Evolutionary conservation across 92 coral and sea anemone genomes (phyloP), one percentile per base, ranked within the genome.

Genomic region (Epizoanthus rinbou): DNA sequence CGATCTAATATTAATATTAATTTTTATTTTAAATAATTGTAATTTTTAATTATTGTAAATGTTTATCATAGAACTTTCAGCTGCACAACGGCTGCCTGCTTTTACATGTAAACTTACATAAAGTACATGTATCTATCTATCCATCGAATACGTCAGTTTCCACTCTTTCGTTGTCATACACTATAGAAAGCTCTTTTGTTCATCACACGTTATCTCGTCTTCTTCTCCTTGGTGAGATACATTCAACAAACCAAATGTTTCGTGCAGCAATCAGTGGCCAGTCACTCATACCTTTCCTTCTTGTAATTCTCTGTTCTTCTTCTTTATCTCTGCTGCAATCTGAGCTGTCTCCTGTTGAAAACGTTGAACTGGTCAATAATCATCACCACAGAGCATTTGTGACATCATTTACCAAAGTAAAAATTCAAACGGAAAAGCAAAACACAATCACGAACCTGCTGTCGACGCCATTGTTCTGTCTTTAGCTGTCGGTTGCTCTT

Each of bases 401-500:
- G n/a, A 11, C 21, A 45, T 69, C 19, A 24, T 33, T 41, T 59
- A 58, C 8, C 59, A 23, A 21, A 54, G 35, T 25, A 18, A 23
- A 41, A 3, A 52, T 21, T 14, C 58, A 64, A 24, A 41, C 3
- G 53, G 56, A 25, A 23, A 56, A 76, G 7, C 8, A 7, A 19
- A 25, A 14, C 19, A 37, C 14, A 15, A 28, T 45, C 10, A 25
- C 57, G 15, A 57, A 92, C 95, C 95, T 87, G 82, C 73, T 92
- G 87, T 66, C 88, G 64, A 35, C 83, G 90, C 93, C 95, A 89
- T 33, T 92, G 93, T 76, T 92, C 93, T 72, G 81, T 80, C 75
- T 87, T 87, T 14, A 89, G 84, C 84, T 92, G 93, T 31, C 85
- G 87, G 79, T 69, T 87, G 76, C 85, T 83, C 82, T 92, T 92